These are phyloP conservation scores for Lasioglossum baleicum DNA, from an alignment of 1,140 invertebrate species.

Conservation along the genomic window DNA sequence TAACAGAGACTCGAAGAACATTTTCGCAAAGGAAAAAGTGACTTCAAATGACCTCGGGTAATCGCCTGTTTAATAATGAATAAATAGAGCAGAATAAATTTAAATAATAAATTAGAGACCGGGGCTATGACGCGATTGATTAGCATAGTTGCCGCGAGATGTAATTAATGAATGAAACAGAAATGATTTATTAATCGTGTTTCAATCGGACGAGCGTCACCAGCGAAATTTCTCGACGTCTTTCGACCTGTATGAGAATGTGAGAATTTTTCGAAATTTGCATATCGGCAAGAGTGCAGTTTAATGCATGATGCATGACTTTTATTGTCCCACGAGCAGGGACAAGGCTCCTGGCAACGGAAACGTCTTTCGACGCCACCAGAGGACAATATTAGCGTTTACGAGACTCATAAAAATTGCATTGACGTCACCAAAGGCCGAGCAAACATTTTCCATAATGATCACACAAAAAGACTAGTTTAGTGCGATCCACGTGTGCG, in stretches of 20 bases:
- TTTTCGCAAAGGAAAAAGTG: too few species aligned
- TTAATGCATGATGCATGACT: background rate
- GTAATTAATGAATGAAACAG: too few species aligned
- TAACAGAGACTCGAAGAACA: too few species aligned
- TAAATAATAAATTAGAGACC: too few species aligned
- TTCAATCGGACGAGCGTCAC: background rate
- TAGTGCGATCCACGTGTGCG: too few species aligned
- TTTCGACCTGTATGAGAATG: conserved; percentile 23
- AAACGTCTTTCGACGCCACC: background rate
- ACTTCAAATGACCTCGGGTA: too few species aligned
- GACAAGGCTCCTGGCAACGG: too few species aligned
- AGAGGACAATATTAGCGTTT: background rate
- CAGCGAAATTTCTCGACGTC: conserved; percentile 20
- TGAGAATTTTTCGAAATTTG: conserved; percentile 39
- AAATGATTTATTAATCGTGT: background rate
- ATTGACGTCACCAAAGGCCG: background rate
- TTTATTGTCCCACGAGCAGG: background rate
- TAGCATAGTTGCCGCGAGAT: too few species aligned
- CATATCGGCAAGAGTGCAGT: conserved; percentile 24
- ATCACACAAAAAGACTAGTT: too few species aligned
- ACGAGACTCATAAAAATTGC: background rate
- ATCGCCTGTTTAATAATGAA: too few species aligned
- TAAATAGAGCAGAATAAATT: too few species aligned
- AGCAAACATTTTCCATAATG: background rate
- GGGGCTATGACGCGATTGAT: too few species aligned